A percentile compares a stretch with the other conserved stretches of the same genome.
phyloP scores from a whole-genome alignment of 2,797 vertebrate genomes.

The Periparus ater region DNA sequence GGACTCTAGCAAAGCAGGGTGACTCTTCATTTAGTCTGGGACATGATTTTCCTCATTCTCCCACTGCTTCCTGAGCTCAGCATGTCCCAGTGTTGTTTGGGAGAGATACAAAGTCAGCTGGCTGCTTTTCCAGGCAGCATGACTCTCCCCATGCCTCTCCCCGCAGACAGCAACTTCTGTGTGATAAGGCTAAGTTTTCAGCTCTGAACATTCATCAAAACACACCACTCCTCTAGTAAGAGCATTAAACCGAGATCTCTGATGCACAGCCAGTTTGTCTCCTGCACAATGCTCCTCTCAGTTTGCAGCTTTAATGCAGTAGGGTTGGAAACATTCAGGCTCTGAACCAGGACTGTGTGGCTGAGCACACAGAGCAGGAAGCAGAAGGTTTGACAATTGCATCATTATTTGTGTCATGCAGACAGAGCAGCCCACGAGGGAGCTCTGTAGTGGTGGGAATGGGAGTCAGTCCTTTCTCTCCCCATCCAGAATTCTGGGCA shows the following conservation, averaged over 20 bases:
- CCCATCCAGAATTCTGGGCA: background rate
- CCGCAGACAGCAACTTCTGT: background rate
- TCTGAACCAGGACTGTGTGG: background rate
- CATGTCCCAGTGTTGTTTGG: background rate
- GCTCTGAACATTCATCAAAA: background rate
- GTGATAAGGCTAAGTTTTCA: background rate
- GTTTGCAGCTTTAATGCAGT: background rate
- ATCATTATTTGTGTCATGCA: background rate
- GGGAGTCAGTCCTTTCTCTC: background rate
- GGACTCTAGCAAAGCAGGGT: background rate
- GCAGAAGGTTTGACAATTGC: background rate
- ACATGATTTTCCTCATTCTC: background rate
- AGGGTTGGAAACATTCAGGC: background rate
- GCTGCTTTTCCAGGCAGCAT: background rate
- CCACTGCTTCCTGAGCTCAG: conserved; percentile 7
- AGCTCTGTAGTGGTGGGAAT: background rate
- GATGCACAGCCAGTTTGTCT: conserved; percentile 4
- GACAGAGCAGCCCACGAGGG: background rate
- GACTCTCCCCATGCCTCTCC: background rate
- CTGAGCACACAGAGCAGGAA: background rate
- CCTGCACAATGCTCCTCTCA: background rate
- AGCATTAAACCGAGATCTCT: background rate
- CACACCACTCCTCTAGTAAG: background rate
- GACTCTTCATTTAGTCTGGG: background rate
- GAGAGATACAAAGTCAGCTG: background rate